Evolutionary conservation across 2,113 vertebrate species (phyloP), one percentile per base, ranked within the genome.

Genomic region (Brachirus orientalis): DNA sequence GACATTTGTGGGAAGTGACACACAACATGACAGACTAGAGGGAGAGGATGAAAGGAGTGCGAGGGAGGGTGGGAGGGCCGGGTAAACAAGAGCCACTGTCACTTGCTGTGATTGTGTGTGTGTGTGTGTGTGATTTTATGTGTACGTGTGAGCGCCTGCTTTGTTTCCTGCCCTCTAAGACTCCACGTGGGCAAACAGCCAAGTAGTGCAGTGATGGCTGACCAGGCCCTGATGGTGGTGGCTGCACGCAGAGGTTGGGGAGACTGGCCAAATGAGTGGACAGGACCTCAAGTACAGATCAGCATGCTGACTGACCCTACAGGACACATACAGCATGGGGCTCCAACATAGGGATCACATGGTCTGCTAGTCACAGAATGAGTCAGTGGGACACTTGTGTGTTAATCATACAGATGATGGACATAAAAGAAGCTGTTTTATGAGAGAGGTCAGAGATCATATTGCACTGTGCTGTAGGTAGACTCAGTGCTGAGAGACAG

Each of bases 1-100:
- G 92, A 91, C 83, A 89, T 92, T 90, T 89, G 90, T 88, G 84
- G 77, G 90, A 91, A 91, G 86, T 89, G 75, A 90, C 92, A 91
- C 83, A 77, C 78, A 80, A 92, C 89, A 85, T 89, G 83, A 94
- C 86, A 88, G 73, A 84, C 85, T 83, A 67, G 86, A 68, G 79
- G 85, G 82, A 82, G 83, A 77, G 81, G 84, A 88, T 78, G 74
- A 84, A 87, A 85, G 83, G 84, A 83, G 88, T 57, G 48, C 48
- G 74, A 79, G 81, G 70, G 69, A 70, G 75, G 68, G 72, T 80
- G 68, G 80, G 71, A 71, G 86, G 71, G 81, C 64, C 22, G 84
- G 83, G 82, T 68, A 89, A 92, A 89, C 86, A 87, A 90, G 87
- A 69, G 81, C 81, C 83, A 82, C 84, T 89, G 86, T 86, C 89